Conservation (phyloP, 2,797 vertebrate genomes). For the Meriones psammophilus region DNA sequence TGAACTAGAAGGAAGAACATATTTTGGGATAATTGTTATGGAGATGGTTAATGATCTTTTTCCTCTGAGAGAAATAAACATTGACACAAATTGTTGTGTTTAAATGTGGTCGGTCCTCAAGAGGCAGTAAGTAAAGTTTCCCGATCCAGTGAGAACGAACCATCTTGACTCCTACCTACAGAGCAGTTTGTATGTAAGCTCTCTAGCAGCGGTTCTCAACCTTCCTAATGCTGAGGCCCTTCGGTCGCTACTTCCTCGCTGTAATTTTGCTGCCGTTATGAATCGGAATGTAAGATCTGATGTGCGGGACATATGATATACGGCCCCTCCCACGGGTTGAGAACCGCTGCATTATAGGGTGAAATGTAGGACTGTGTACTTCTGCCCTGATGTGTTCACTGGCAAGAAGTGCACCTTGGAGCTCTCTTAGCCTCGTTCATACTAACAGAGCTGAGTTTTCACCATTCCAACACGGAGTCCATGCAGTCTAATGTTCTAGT, state of each 20-base stretch:
- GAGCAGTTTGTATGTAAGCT: conserved; percentile 12
- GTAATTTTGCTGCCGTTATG: neutral
- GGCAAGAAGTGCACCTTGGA: neutral
- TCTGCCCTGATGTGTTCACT: neutral
- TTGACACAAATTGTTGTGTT: neutral
- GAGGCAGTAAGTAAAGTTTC: conserved; percentile 28
- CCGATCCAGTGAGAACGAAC: neutral
- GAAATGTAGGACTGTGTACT: neutral
- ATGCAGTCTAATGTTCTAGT: neutral
- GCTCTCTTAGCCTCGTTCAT: neutral
- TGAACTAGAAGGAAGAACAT: neutral
- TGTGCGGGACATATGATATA: neutral
- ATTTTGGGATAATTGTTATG: conserved; percentile 13
- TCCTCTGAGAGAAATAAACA: neutral
- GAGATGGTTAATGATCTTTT: neutral
- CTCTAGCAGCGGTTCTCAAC: neutral
- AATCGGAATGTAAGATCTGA: neutral
- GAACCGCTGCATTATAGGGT: neutral
- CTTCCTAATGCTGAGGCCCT: neutral
- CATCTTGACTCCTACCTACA: neutral
- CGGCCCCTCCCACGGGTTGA: neutral
- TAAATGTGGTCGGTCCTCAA: neutral
- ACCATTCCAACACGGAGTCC: neutral
- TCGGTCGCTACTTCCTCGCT: neutral
- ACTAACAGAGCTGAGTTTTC: neutral